These are phyloP conservation scores for Gymnocephalus cernua DNA, from an alignment of 2,113 vertebrate genomes.

Conservation along the genomic window DNA sequence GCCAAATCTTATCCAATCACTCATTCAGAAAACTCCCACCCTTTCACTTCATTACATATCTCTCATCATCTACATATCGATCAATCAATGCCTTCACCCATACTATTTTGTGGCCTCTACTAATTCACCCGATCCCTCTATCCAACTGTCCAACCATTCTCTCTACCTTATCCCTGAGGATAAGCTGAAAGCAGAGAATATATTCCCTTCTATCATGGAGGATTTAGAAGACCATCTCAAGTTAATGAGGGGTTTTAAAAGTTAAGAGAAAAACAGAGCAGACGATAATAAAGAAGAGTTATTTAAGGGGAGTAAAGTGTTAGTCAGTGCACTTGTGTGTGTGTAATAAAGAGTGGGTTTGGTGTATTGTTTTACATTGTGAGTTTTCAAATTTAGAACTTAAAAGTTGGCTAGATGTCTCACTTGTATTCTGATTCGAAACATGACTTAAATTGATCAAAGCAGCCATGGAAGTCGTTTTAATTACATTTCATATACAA, in stretches of 20 bases:
- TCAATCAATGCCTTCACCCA: conserved; percentile 21
- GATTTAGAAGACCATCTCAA: conserved; percentile 63
- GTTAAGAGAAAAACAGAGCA: conserved; percentile 48
- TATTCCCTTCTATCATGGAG: conserved; percentile 53
- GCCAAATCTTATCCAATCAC: conserved; percentile 5
- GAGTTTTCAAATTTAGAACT: conserved; percentile 34
- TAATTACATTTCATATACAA: too few species aligned
- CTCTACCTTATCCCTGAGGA: conserved; percentile 40
- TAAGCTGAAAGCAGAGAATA: conserved; percentile 44
- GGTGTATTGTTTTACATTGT: background rate
- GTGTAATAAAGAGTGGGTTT: background rate
- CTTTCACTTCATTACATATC: conserved; percentile 2
- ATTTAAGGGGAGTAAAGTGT: conserved; percentile 32
- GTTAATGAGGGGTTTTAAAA: conserved; percentile 66
- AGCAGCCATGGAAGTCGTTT: too few species aligned
- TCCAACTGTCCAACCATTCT: conserved; percentile 18
- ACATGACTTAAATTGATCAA: too few species aligned
- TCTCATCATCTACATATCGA: conserved; percentile 1
- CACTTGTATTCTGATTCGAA: background rate
- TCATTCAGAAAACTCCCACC: conserved; percentile 10
- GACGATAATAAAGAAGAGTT: conserved; percentile 24
- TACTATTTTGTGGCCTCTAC: conserved; percentile 35
- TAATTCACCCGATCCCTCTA: conserved; percentile 31
- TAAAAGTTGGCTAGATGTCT: background rate
- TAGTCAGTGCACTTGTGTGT: background rate